Base-by-base conservation (phyloP, 2,888 invertebrate genomes). In the Thera britannica region DNA sequence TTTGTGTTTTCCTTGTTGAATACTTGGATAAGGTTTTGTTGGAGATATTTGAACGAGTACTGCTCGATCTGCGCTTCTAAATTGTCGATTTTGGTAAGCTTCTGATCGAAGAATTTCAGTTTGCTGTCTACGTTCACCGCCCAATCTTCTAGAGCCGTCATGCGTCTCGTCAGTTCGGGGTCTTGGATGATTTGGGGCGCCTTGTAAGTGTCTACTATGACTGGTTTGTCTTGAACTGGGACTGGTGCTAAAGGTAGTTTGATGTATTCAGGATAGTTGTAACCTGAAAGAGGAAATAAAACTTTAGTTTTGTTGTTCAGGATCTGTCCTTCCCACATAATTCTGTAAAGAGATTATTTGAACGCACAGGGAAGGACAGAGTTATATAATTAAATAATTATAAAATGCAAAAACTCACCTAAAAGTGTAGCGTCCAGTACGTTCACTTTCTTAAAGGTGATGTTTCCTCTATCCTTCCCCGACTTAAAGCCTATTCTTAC, bases 321-420 rank as follows among this genome's bases (percentile, higher is more conserved):
- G 64, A 87, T 90, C 93, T 93, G 93, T 92, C 93, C 93, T 93
- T 83, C 94, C 94, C 88, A 92, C 90, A 77, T 86, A 81, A 79
- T 75, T 72, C 62, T 71, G 71, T 68, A 67, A 67, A 75, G 70
- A 70, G 76, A 78, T 74, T 65, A 46, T 79, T 77, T 63, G 71
- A 82, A 79, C 81, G 75, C 88, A 88, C 94, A 94, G 95, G 95
- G 95, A 95, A 95, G 95, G 95, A 95, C 95, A 95, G 95, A 95
- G 95, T 84, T 75, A 83, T 80, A 84, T 74, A 83, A 79, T 81
- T 79, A 84, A 80, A 78, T 78, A 72, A 83, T 75, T 81, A 75
- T 74, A 74, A 77, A 81, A 78, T 74, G 75, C 46, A 68, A 71
- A 70, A 80, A 93, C 93, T 92, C 93, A 93, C 93, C 93, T 88